phyloP scores from a whole-genome alignment of 2,797 vertebrate species.

The Mus minutoides region DNA sequence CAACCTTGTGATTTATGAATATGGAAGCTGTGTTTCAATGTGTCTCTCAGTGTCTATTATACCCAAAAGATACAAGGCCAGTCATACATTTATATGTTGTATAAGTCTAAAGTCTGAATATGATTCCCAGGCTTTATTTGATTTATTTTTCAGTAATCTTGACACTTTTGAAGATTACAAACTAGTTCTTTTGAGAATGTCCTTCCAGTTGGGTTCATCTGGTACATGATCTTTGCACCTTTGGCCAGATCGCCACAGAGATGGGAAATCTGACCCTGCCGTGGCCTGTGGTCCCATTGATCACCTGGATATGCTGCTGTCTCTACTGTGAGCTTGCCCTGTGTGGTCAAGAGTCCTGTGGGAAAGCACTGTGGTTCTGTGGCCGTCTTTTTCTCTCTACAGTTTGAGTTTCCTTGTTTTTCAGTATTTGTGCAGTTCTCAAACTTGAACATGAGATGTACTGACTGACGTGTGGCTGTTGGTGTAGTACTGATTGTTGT shows the following conservation, averaged over 20 bases:
- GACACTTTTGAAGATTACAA: constrained; percentile 43
- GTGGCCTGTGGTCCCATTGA: background rate
- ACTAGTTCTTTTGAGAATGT: constrained; percentile 36
- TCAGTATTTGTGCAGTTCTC: background rate
- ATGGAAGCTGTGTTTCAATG: background rate
- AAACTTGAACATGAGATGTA: background rate
- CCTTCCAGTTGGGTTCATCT: constrained; percentile 10
- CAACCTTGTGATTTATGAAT: background rate
- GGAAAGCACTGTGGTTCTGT: background rate
- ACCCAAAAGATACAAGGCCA: constrained; percentile 30
- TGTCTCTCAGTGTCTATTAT: background rate
- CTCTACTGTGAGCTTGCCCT: background rate
- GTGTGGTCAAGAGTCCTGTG: background rate
- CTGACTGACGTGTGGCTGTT: background rate
- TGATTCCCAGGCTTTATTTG: background rate
- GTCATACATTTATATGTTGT: background rate
- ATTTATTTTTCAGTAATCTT: constrained; percentile 20
- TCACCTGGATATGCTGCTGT: background rate
- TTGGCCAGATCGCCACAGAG: background rate
- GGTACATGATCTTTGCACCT: constrained; percentile 26
- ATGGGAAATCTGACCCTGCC: background rate
- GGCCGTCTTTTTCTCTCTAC: background rate
- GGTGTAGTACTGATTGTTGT: background rate
- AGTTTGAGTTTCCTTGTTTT: background rate
- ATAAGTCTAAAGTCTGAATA: background rate